Conservation (phyloP, 2,113 vertebrate genomes). For the Lucifuga dentata region DNA sequence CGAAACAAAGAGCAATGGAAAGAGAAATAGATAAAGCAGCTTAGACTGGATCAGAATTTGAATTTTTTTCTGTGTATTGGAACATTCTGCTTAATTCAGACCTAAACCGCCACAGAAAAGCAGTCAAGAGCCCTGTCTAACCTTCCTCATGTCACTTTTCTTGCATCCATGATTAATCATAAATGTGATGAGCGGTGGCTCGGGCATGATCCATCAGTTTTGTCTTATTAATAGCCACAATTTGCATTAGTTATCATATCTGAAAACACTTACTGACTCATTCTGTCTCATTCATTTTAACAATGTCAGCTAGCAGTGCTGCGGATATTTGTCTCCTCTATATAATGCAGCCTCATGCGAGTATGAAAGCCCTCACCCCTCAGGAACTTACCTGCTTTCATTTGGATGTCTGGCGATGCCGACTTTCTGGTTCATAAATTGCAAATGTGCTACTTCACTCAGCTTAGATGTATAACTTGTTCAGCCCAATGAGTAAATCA, state of each 20-base stretch:
- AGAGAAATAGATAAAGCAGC: background rate
- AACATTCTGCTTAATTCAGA: background rate
- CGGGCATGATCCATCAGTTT: slow-evolving; percentile 7
- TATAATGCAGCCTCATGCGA: slow-evolving; percentile 7
- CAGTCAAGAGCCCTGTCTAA: background rate
- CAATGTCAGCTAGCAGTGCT: background rate
- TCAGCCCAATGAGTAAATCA: slow-evolving; percentile 49
- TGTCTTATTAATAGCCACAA: slow-evolving; percentile 9
- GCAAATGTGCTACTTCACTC: slow-evolving; percentile 37
- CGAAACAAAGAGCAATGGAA: background rate
- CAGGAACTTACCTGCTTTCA: slow-evolving; percentile 15
- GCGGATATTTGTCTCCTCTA: slow-evolving; percentile 15
- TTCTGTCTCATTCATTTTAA: slow-evolving; percentile 19
- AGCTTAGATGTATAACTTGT: slow-evolving; percentile 40
- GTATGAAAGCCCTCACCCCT: slow-evolving; percentile 6
- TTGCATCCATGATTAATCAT: background rate
- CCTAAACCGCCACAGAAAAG: background rate
- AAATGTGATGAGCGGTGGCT: slow-evolving; percentile 14
- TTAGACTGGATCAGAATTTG: too few species aligned
- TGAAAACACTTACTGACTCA: slow-evolving; percentile 2
- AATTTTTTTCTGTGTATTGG: background rate
- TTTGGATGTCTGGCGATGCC: slow-evolving; percentile 40
- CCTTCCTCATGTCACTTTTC: background rate
- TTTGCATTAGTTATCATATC: background rate
- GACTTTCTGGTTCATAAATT: slow-evolving; percentile 53